Evolutionary conservation across 1,140 invertebrate species (phyloP), one percentile per base, ranked within the genome.

Genomic region (Elymnias hypermnestra): DNA sequence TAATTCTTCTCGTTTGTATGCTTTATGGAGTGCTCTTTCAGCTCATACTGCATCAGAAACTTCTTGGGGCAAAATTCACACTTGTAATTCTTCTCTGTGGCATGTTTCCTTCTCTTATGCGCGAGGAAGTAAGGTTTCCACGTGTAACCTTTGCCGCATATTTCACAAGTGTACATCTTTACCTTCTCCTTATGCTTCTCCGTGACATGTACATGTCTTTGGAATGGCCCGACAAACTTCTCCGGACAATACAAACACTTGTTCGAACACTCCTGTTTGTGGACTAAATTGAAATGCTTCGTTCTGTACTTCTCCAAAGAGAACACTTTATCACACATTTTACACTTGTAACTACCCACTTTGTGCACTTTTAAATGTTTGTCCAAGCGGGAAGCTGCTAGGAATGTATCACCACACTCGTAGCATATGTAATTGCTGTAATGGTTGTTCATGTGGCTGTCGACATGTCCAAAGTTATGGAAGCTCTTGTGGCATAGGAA

Each of bases 401-500:
- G 5, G 12, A 78, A 83, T 0, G 71, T 70, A 14, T 78, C 70
- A 0, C 78, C 79, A 17, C 79, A 81, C 1, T 70, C 63, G 1
- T 59, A 53, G 23, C 79, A 83, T 3, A 83, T 63, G 5, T 81
- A 72, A 8, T 72, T 83, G 9, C 58, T 62, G 17, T 75, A 83
- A 22, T 81, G 79, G 0, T 59, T 42, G 8, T 83, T 83, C 79
- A 83, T 83, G 44, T 83, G 79, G 0, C 50, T 37, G 19, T 83
- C 79, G 1, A 83, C 21, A 10, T 58, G 53, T 1, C 66, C 58
- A 21, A 66, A 79, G 8, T 70, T 70, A 2, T 53, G 18, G 19
- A 72, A 79, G 0, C 8, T 18, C 8, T 66, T 46, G 2, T 53
- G 41, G 14, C 79, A 83, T 2, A 83, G 36, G 0, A 60, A 63